These are phyloP conservation scores for Lindbergichthys nudifrons DNA, from an alignment of 2,797 vertebrate genomes.

Conservation along the genomic window DNA sequence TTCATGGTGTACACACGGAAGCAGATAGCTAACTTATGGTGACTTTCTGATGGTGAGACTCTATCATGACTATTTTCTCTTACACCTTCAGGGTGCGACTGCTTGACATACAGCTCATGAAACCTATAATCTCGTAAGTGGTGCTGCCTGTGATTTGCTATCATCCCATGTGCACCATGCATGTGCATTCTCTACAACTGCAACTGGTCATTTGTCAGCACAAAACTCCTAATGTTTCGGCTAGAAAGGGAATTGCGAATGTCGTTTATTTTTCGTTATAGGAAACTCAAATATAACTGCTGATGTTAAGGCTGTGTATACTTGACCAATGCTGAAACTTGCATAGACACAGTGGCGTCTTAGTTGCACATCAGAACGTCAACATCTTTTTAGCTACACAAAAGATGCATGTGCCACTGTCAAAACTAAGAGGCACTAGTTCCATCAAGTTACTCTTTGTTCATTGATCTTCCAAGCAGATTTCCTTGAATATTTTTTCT, in stretches of 20 bases:
- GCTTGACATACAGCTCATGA: conserved; percentile 20
- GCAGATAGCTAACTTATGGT: conserved; percentile 58
- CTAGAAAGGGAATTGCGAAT: conserved; percentile 34
- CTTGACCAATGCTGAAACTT: conserved; percentile 26
- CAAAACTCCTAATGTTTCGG: conserved; percentile 26
- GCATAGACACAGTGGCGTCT: conserved; percentile 21
- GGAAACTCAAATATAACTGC: conserved; percentile 34
- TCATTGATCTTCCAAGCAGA: conserved; percentile 51
- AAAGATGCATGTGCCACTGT: conserved; percentile 31
- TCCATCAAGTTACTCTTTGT: conserved; percentile 55
- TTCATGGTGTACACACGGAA: conserved; percentile 64
- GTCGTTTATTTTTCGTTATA: conserved; percentile 21
- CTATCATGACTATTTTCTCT: conserved; percentile 40
- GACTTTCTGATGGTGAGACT: conserved; percentile 40
- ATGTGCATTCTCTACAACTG: conserved; percentile 12
- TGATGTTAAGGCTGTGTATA: conserved; percentile 21
- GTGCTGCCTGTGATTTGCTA: neutral
- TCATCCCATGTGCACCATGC: conserved; percentile 25
- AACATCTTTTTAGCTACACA: conserved; percentile 35
- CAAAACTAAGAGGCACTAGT: conserved; percentile 20
- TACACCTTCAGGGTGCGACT: conserved; percentile 31
- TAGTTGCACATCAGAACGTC: conserved; percentile 29
- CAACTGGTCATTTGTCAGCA: conserved; percentile 37
- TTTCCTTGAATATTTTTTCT: conserved; percentile 72
- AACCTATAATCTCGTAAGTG: conserved; percentile 34